These are phyloP conservation scores for Ptychodera flava DNA, from an alignment of 35 echinoderm and acorn worm genomes.

Conservation along the genomic window DNA sequence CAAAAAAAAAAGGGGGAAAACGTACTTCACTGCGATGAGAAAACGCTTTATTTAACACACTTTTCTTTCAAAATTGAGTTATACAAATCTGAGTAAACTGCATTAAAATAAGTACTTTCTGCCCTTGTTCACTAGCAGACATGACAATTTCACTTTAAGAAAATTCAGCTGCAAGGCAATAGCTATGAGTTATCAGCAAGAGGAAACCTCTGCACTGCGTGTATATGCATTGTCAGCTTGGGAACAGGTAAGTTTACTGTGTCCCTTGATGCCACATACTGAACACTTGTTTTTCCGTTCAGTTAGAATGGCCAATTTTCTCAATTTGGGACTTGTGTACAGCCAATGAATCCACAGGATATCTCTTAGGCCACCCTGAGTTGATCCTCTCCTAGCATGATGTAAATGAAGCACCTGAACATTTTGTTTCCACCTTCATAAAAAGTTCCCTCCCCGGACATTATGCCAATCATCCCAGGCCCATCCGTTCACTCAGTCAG, in stretches of 20 bases:
- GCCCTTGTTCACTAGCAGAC: neutral
- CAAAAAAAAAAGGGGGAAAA: neutral
- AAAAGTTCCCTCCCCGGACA: constrained; percentile 17
- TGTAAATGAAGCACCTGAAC: constrained; percentile 3
- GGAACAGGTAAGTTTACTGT: neutral
- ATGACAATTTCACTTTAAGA: neutral
- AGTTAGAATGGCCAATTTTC: neutral
- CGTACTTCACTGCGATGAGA: neutral
- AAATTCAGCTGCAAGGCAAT: too few species aligned
- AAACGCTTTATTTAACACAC: neutral
- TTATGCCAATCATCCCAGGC: neutral
- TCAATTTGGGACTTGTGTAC: constrained; percentile 9
- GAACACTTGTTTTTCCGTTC: neutral
- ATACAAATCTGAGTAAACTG: neutral
- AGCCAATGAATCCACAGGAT: constrained; percentile 14
- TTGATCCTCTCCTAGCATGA: neutral
- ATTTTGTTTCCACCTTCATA: constrained; percentile 13
- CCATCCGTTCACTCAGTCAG: neutral
- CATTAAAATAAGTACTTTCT: neutral
- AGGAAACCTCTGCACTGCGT: neutral
- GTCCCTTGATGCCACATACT: neutral
- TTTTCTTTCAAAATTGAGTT: neutral
- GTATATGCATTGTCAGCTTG: neutral
- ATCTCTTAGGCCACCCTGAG: neutral
- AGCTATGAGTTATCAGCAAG: too few species aligned